Evolutionary conservation across 2,113 vertebrate species (phyloP), one percentile per base, ranked within the genome.

Genomic region (Tympanuchus pallidicinctus): DNA sequence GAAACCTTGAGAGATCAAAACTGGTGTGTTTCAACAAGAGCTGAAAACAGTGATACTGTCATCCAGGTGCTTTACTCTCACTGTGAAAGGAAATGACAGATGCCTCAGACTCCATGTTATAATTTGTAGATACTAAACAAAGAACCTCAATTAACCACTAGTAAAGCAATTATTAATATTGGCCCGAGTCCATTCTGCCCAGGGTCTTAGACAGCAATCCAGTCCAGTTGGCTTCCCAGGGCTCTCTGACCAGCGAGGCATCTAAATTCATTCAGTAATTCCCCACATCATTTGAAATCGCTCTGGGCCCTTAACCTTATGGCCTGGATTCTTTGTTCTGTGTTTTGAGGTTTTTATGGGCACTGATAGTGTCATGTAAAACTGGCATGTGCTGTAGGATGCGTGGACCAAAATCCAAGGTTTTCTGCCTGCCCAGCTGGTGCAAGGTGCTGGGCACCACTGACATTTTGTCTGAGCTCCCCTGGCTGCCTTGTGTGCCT

Each of bases 141-240:
- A 95, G 92, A 80, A 91, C 60, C 56, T 86, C 82, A 91, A 77
- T 95, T 94, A 93, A 61, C 75, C 76, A 74, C 48, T 66, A 92
- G 69, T 82, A 95, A 93, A 91, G 64, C 75, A 95, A 93, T 95
- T 96, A 94, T 91, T 95, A 80, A 88, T 92, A 73, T 47, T 96
- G 94, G 94, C 94, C 82, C 11, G 56, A 60, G 77, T 91, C 86
- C 94, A 93, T 93, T 88, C 60, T 85, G 92, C 90, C 88, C 88
- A 85, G n/a, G 64, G 93, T 92, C 69, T 88, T 42, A 66, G 64
- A 19, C 72, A 94, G 59, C 24, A 81, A 19, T 76, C 61, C 61
- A 48, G 78, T 72, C 81, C 81, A 65, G 43, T 69, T 12, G 1
- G 81, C 81, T 87, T 50, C 59, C 85, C 56, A 14, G 78, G n/a